Conservation (phyloP, 2,888 invertebrate genomes). For the Capitulum mitella region DNA sequence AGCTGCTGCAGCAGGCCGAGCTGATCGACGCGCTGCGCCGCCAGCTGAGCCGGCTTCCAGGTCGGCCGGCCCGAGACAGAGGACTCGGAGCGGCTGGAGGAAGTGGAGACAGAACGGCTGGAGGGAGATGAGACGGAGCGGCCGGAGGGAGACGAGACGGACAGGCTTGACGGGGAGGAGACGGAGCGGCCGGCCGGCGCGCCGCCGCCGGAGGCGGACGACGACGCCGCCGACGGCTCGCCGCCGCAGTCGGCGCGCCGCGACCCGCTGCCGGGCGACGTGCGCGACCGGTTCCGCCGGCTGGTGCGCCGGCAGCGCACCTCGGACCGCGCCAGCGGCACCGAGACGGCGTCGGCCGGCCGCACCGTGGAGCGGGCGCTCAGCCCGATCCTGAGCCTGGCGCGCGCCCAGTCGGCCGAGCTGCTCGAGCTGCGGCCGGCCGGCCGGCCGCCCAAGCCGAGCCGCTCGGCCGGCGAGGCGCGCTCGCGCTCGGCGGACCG, state of each 20-base stretch:
- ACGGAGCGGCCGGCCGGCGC: neutral
- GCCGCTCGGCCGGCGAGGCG: neutral
- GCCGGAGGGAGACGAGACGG: neutral
- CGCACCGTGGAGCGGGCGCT: constrained; percentile 23
- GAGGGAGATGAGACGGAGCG: neutral
- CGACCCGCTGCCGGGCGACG: constrained; percentile 1
- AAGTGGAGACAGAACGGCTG: neutral
- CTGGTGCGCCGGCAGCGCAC: neutral
- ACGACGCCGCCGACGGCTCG: neutral
- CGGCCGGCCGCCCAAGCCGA: neutral
- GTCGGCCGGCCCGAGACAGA: too few species aligned
- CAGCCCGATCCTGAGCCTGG: constrained; percentile 4
- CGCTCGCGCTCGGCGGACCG: neutral
- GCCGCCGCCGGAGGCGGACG: neutral
- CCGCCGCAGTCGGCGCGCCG: neutral
- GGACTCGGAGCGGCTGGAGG: too few species aligned
- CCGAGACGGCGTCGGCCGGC: constrained; percentile 6
- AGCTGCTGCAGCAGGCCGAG: neutral
- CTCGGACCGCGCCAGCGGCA: neutral
- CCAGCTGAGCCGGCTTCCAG: neutral
- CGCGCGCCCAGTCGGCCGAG: constrained; percentile 7
- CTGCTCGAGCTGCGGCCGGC: neutral
- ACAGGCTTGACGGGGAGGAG: too few species aligned
- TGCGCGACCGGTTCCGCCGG: constrained; percentile 9
- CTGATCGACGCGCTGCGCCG: neutral